Percentiles rank a stretch among this genome's conserved stretches.
Conservation (phyloP, 2,113 vertebrate species). For the Orthochromis indermauri region DNA sequence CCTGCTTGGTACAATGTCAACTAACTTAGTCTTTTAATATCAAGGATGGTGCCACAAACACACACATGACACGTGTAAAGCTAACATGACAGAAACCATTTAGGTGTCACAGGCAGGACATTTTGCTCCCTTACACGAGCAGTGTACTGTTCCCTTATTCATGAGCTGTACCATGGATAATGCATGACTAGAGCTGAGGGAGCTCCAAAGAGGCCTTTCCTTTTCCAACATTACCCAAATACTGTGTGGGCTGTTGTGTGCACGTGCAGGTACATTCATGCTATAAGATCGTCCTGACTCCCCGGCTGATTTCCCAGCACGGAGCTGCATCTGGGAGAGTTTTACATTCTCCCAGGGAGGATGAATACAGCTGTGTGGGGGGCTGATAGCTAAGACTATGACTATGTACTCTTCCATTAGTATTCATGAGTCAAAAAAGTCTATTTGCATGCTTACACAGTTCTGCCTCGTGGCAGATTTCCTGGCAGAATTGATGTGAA, state of each 20-base stretch:
- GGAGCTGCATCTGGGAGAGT: not conserved
- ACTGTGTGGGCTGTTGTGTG: not conserved
- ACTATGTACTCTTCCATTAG: conserved; percentile 9
- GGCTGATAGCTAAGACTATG: not conserved
- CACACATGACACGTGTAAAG: not conserved
- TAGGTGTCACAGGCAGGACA: not conserved
- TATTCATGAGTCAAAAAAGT: conserved; percentile 19
- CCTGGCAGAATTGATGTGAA: not conserved
- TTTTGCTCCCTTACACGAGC: conserved; percentile 4
- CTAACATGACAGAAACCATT: conserved; percentile 16
- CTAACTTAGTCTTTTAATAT: not conserved
- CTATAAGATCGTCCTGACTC: conserved; percentile 3
- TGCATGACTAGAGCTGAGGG: conserved; percentile 31
- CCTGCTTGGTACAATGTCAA: not conserved
- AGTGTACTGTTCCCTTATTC: conserved; percentile 27
- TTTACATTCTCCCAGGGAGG: not conserved
- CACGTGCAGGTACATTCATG: not conserved
- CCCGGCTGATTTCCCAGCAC: conserved; percentile 6
- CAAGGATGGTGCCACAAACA: not conserved
- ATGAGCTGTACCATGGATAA: conserved; percentile 45
- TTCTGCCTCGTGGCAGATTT: not conserved
- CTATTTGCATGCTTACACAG: conserved; percentile 9
- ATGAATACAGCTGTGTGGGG: not conserved
- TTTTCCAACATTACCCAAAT: conserved; percentile 15
- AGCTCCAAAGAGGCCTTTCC: not conserved